A percentile compares a stretch with the other conserved stretches of the same genome.
These are phyloP conservation scores for Thunnus maccoyii DNA, from an alignment of 2,113 vertebrate genomes.

Conservation along the genomic window DNA sequence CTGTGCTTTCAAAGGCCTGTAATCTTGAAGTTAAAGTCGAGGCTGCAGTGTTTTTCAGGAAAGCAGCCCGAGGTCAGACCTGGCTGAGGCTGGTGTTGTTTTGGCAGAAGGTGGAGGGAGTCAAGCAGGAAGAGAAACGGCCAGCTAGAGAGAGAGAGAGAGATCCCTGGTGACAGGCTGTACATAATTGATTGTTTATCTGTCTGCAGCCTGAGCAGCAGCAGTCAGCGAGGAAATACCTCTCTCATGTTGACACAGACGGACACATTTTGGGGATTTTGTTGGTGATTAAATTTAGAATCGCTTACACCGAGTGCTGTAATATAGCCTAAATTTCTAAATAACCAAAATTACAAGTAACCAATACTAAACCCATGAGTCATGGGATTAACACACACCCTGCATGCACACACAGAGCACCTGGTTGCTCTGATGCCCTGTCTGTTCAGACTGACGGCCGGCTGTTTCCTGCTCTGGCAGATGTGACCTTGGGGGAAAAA, in stretches of 20 bases:
- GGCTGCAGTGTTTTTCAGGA: constrained; percentile 29
- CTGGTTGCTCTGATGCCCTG: constrained; percentile 42
- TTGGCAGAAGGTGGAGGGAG: constrained; percentile 56
- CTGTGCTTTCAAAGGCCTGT: not conserved
- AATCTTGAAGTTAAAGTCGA: constrained; percentile 7
- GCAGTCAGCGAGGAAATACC: constrained; percentile 57
- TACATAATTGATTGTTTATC: constrained; percentile 87
- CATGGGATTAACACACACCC: constrained; percentile 23
- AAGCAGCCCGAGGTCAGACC: constrained; percentile 45
- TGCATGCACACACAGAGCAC: not conserved
- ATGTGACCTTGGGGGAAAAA: constrained; percentile 73
- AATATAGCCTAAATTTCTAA: constrained; percentile 44
- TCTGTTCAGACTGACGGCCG: constrained; percentile 56
- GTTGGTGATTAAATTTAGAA: constrained; percentile 46
- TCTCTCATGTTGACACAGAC: not conserved
- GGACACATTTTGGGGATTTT: constrained; percentile 35
- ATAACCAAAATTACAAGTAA: constrained; percentile 42
- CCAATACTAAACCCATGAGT: constrained; percentile 20
- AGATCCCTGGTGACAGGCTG: constrained; percentile 75
- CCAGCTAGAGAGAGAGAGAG: constrained; percentile 30
- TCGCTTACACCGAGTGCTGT: constrained; percentile 24
- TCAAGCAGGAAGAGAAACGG: constrained; percentile 41
- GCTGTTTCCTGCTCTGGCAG: constrained; percentile 53
- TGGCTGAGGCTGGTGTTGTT: constrained; percentile 41
- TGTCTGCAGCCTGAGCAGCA: constrained; percentile 76